Evolutionary conservation across 2,888 invertebrate genomes (phyloP), one percentile per base, ranked within the genome.

Genomic region (Eupithecia exiguata): DNA sequence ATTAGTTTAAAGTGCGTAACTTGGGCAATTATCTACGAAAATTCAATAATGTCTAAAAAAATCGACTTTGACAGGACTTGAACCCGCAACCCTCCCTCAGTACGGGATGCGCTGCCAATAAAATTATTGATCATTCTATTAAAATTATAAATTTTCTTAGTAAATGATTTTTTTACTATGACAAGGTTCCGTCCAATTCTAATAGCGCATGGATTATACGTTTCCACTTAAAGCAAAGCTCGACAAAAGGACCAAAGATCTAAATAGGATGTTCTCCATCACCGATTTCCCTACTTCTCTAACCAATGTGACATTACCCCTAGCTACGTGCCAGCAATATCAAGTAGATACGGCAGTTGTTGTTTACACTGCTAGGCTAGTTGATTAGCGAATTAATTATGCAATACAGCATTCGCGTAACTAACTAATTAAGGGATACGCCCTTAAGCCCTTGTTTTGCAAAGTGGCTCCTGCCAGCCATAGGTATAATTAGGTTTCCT

Each of bases 301-400:
- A 58, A n/a, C 21, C 58, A 58, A 58, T 14, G 21, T 12, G 53
- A 21, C 21, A 53, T 14, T 58, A 25, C 5, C 21, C 25, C 49
- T 21, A 40, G 46, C 43, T 62, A 30, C 40, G 58, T 61, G 61
- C 69, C 30, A 69, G n/a, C 36, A 58, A 68, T 68, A 25, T 38
- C n/a, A 68, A 68, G 68, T 16, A 16, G 62, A 9, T 61, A 35
- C 62, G 18, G 14, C 30, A 35, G 62, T 35, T 35, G 21, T 66
- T 66, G 40, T 66, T 66, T 66, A 43, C 16, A 14, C 38, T 25
- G 21, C 62, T n/a, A 43, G 43, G 38, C 12, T 66, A 62, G 68
- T 72, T 69, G 62, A 70, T 74, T 68, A 68, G 46, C n/a, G 14
- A 16, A 75, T 75, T 68, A 63, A 70, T 65, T 71, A 74, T 71